Base-by-base conservation (phyloP, 2,797 vertebrate genomes). In the Labroides dimidiatus region DNA sequence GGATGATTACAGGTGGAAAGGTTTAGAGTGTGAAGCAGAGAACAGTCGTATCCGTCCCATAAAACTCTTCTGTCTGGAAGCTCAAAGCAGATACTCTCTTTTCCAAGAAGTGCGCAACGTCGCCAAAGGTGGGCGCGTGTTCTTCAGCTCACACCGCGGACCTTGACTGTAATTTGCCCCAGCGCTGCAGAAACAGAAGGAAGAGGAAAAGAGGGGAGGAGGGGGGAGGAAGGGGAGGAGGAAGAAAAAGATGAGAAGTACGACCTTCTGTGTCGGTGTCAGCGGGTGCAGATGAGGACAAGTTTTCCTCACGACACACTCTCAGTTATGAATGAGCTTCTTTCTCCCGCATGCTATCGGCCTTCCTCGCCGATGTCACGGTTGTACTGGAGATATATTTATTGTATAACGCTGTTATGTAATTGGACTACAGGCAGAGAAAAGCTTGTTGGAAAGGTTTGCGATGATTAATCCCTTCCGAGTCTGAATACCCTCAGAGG, bases 391-490 rank as follows among this genome's bases (percentile, higher is more conserved):
- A 51, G n/a, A 56, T 59, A 47, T 21, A 10, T 78, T n/a, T 78
- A 66, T 87, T 86, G 72, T 86, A 79, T 84, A 87, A 89, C 61
- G 0, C 65, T 5, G 50, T 93, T 92, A 93, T 83, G 76, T 74
- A 87, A 92, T 71, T 65, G 55, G 54, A 72, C 65, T 60, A 37
- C 56, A 27, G 64, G 71, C 48, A 37, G 66, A 37, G 62, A 68
- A 66, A 57, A 44, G 63, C 72, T 49, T 41, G 55, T 42, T 72
- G 74, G 67, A 47, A 51, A 77, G 74, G 79, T 65, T 53, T 64
- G 69, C 51, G 14, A 21, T 68, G 65, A 80, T 81, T 87, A 87
- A 87, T 87, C 89, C 78, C 43, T 56, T 74, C 51, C 21, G 23
- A 73, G 58, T 63, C 59, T 58, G 5, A 42, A 21, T 23, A 72